Conservation (phyloP, 2,888 invertebrate genomes). For the Actias luna region DNA sequence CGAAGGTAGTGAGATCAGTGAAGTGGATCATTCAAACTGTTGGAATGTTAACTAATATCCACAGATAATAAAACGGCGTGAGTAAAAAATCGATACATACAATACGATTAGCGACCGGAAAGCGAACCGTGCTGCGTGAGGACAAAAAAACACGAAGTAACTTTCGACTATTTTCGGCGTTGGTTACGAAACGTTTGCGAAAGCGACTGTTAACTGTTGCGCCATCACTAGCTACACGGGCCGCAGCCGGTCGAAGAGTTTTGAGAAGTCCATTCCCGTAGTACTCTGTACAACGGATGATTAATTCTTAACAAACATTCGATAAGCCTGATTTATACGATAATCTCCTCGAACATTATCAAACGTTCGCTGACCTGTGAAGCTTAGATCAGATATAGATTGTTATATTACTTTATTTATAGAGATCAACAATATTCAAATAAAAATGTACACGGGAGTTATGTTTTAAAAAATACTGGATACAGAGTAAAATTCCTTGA, state of each 20-base stretch:
- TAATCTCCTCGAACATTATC: not conserved
- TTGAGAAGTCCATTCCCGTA: constrained; percentile 34
- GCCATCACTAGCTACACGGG: constrained; percentile 38
- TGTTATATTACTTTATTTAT: not conserved
- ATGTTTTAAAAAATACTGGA: no score
- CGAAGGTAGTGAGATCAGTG: no score
- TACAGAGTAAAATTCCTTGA: no score
- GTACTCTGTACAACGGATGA: not conserved
- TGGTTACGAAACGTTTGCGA: constrained; percentile 71
- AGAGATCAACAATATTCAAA: not conserved
- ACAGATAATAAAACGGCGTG: not conserved
- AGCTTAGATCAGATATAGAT: not conserved
- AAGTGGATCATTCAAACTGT: not conserved
- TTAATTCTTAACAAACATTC: not conserved
- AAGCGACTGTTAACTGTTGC: constrained; percentile 56
- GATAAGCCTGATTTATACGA: not conserved
- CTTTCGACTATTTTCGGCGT: constrained; percentile 70
- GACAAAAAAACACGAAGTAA: constrained; percentile 58
- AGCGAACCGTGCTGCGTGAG: constrained; percentile 46
- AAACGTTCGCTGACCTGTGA: not conserved
- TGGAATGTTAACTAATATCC: not conserved
- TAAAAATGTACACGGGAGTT: no score
- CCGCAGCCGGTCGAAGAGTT: constrained; percentile 32
- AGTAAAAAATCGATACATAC: constrained; percentile 9
- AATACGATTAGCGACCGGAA: constrained; percentile 18